A percentile compares a stretch with the other conserved stretches of the same genome.
phyloP scores from a whole-genome alignment of 2,888 invertebrate species.

The Drosophila formosana region DNA sequence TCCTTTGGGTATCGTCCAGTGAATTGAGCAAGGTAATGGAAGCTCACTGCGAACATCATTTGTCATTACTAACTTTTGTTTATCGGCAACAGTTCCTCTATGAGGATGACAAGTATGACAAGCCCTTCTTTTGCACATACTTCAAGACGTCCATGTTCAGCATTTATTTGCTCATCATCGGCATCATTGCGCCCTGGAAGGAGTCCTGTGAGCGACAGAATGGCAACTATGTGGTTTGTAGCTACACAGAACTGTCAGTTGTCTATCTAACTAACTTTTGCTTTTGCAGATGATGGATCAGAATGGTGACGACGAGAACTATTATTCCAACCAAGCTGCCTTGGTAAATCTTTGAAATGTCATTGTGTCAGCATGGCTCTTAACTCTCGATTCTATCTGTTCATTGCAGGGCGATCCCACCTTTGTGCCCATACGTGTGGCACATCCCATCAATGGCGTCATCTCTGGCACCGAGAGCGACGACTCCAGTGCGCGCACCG shows the following conservation, averaged over 20 bases:
- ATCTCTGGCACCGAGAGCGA: constrained; percentile 92
- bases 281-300: constrained; percentile 89
- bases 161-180: constrained; percentile 94
- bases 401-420: constrained; percentile 93
- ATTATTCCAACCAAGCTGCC: constrained; percentile 88
- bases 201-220: constrained; percentile 91
- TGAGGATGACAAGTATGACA: constrained; percentile 93
- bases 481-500: constrained; percentile 93
- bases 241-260: neutral
- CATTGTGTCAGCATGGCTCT: neutral
- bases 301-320: constrained; percentile 92
- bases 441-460: constrained; percentile 65
- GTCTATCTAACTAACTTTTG: neutral
- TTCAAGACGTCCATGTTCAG: constrained; percentile 97
- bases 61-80: neutral
- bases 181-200: constrained; percentile 95
- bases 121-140: constrained; percentile 98
- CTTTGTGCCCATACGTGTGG: constrained; percentile 93
- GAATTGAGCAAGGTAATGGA: constrained; percentile 94
- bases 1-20: constrained; percentile 98
- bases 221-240: constrained; percentile 90
- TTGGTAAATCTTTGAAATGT: constrained; percentile 70
- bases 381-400: neutral
- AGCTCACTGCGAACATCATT: neutral
- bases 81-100: constrained; percentile 90